Conservation (phyloP, 2,888 invertebrate genomes). For the Cecidostiba fungosa region DNA sequence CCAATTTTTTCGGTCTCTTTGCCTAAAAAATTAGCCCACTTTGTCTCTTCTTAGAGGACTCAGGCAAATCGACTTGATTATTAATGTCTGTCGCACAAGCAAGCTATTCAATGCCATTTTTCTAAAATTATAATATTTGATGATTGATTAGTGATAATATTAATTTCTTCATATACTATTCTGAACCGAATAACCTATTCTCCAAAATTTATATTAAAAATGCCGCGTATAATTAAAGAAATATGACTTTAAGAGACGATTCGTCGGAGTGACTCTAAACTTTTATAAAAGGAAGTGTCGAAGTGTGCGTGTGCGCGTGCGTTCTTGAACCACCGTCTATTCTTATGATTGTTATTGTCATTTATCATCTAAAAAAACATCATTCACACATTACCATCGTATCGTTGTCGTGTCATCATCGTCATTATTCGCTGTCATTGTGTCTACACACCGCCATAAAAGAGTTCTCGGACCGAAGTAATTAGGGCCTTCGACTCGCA, state of each 20-base stretch:
- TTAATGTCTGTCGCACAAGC: not conserved
- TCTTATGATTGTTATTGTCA: constrained; percentile 57
- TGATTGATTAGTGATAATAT: not conserved
- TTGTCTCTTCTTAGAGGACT: constrained; percentile 48
- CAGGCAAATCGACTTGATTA: constrained; percentile 31
- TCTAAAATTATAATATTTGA: not conserved
- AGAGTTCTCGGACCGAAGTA: constrained; percentile 59
- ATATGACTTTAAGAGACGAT: constrained; percentile 32
- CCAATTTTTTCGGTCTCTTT: constrained; percentile 62
- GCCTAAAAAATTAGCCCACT: constrained; percentile 45
- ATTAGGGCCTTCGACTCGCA: constrained; percentile 59
- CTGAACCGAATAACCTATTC: not conserved
- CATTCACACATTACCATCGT: constrained; percentile 61
- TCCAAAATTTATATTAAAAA: not conserved
- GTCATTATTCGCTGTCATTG: constrained; percentile 63
- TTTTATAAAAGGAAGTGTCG: constrained; percentile 37
- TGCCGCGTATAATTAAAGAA: not conserved
- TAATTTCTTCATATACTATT: not conserved
- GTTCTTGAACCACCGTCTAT: constrained; percentile 52
- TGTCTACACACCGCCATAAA: constrained; percentile 63
- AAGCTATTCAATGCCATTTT: not conserved
- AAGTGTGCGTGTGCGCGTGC: constrained; percentile 48
- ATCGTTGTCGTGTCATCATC: constrained; percentile 62
- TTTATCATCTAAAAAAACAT: constrained; percentile 51
- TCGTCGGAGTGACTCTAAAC: constrained; percentile 24